A percentile compares a stretch with the other conserved stretches of the same genome.
Conservation (phyloP, 2,888 invertebrate species). For the Catotricha subobsoleta region DNA sequence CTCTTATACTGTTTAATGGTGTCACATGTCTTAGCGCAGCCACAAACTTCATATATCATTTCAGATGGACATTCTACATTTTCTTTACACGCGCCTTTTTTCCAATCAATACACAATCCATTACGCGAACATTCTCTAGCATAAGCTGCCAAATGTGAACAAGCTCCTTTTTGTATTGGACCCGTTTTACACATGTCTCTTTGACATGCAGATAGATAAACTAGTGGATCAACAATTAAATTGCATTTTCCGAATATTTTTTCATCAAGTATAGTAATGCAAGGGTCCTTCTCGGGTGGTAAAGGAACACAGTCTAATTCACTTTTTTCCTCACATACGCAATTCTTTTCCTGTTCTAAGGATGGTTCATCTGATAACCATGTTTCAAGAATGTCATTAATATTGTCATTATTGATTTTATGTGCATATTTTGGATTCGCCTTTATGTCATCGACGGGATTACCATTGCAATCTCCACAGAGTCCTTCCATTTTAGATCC, state of each 20-base stretch:
- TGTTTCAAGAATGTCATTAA: conserved; percentile 32
- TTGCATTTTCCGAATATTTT: conserved; percentile 49
- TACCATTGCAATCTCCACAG: conserved; percentile 56
- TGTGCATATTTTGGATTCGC: conserved; percentile 30
- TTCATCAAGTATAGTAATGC: conserved; percentile 40
- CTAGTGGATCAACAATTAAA: conserved; percentile 47
- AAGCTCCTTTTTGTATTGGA: conserved; percentile 37
- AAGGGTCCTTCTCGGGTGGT: conserved; percentile 46
- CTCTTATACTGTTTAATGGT: conserved; percentile 15
- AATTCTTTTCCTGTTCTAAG: conserved; percentile 31
- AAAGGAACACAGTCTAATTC: conserved; percentile 32
- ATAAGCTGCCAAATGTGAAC: conserved; percentile 49
- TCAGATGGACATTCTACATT: conserved; percentile 19
- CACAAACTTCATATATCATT: conserved; percentile 23
- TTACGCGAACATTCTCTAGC: conserved; percentile 49
- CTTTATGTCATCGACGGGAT: conserved; percentile 37
- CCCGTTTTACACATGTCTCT: conserved; percentile 42
- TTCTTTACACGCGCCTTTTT: conserved; percentile 20
- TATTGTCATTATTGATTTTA: conserved; percentile 9
- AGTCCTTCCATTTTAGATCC: conserved; percentile 56
- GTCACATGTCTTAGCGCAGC: conserved; percentile 26
- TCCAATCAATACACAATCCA: conserved; percentile 61
- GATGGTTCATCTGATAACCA: conserved; percentile 36
- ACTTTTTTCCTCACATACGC: conserved; percentile 31
- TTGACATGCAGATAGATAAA: conserved; percentile 50